Percentiles rank a stretch among this genome's conserved stretches.
phyloP scores from a whole-genome alignment of 2,888 invertebrate genomes.

The Poecilus cupreus region DNA sequence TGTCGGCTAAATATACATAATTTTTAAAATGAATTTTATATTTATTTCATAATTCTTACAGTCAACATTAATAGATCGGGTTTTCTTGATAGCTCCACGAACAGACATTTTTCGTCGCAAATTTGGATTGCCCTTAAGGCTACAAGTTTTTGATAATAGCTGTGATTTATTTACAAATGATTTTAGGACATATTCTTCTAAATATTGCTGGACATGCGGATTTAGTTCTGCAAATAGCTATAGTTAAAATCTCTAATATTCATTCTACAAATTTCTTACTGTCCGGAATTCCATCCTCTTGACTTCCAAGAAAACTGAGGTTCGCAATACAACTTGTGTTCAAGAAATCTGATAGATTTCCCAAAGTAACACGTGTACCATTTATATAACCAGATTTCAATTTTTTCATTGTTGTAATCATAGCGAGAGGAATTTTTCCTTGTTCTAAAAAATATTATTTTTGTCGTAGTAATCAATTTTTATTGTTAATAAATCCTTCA shows the following conservation, averaged over 20 bases:
- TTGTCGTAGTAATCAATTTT: background rate
- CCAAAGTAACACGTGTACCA: slow-evolving; percentile 97
- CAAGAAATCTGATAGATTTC: slow-evolving; percentile 95
- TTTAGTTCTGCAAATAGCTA: slow-evolving; percentile 77
- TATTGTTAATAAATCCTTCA: no score
- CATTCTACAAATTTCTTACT: slow-evolving; percentile 73
- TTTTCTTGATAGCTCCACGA: slow-evolving; percentile 94
- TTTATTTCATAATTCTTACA: slow-evolving; percentile 76
- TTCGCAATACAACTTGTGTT: slow-evolving; percentile 98
- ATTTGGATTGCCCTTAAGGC: slow-evolving; percentile 74
- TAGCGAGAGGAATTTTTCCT: slow-evolving; percentile 92
- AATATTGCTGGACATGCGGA: slow-evolving; percentile 88
- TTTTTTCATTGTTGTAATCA: slow-evolving; percentile 98
- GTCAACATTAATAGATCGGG: slow-evolving; percentile 93
- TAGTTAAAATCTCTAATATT: slow-evolving; percentile 15
- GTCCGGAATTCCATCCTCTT: slow-evolving; percentile 93
- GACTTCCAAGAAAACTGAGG: slow-evolving; percentile 94
- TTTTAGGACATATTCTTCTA: slow-evolving; percentile 89
- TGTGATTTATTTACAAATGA: slow-evolving; percentile 84
- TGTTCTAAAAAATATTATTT: slow-evolving; percentile 78
- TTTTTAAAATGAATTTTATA: slow-evolving; percentile 2
- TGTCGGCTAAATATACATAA: slow-evolving; percentile 78
- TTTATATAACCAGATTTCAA: slow-evolving; percentile 98
- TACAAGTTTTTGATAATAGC: slow-evolving; percentile 77
- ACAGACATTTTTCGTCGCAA: slow-evolving; percentile 88